These are phyloP conservation scores for Phataginus tetradactyla DNA, from an alignment of 2,797 vertebrate species.

Conservation along the genomic window DNA sequence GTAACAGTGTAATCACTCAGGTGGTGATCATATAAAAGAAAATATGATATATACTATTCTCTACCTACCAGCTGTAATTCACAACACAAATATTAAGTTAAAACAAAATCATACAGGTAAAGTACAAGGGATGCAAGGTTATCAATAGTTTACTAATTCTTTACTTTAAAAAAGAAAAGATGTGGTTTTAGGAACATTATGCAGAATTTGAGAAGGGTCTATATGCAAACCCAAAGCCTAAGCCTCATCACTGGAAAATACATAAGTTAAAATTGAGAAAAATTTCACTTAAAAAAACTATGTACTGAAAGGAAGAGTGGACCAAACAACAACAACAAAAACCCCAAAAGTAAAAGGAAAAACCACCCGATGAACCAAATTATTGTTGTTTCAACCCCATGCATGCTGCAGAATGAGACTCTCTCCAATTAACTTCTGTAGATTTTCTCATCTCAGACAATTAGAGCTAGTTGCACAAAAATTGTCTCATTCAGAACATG, in stretches of 20 bases:
- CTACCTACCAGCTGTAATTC: conserved; percentile 44
- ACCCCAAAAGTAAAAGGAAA: neutral
- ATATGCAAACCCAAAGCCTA: neutral
- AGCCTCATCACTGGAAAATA: neutral
- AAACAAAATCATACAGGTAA: conserved; percentile 8
- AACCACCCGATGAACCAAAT: conserved; percentile 28
- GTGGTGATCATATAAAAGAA: conserved; percentile 59
- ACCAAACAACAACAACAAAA: neutral
- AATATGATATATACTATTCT: conserved; percentile 69
- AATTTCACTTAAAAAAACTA: neutral
- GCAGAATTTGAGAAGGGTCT: neutral
- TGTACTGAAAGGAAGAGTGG: neutral
- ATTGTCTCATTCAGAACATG: conserved; percentile 77
- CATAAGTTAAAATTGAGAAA: neutral
- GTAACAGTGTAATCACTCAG: conserved; percentile 62
- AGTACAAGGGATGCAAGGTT: neutral
- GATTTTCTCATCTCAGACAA: conserved; percentile 72
- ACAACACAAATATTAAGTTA: conserved; percentile 35
- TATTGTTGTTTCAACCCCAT: neutral
- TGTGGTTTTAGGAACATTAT: neutral
- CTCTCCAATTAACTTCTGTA: conserved; percentile 68
- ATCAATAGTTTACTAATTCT: conserved; percentile 9
- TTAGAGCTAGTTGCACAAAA: conserved; percentile 76
- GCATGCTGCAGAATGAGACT: conserved; percentile 46
- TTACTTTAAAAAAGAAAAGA: neutral